A percentile compares a stretch with the other conserved stretches of the same genome.
Conservation (phyloP, 64 coral and sea anemone species). For the Pocillopora damicornis region DNA sequence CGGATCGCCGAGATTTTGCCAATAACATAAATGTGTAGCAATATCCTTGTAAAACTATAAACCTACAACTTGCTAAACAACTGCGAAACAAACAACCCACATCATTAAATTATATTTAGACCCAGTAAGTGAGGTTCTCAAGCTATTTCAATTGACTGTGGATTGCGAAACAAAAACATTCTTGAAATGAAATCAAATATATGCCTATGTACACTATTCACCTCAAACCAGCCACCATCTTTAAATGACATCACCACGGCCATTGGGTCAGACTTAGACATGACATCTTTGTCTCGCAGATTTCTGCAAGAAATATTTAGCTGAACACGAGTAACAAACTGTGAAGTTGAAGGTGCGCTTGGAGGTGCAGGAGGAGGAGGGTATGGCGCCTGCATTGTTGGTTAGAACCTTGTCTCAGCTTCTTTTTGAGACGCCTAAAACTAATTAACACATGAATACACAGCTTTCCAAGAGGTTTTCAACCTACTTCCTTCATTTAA, state of each 20-base stretch:
- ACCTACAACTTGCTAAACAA: no score
- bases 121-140: no score
- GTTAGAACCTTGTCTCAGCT: neutral
- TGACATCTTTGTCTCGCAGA: constrained; percentile 78
- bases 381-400: constrained; percentile 37
- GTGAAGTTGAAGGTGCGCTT: constrained; percentile 25
- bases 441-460: neutral
- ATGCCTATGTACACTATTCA: neutral
- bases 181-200: no score
- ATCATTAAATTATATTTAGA: no score
- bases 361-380: neutral
- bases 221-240: constrained; percentile 78
- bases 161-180: no score
- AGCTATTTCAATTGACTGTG: no score
- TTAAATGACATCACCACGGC: constrained; percentile 72
- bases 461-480: neutral
- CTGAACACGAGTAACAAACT: constrained; percentile 81
- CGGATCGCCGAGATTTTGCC: no score
- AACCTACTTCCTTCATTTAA: neutral
- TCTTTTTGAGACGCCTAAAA: neutral
- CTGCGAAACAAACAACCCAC: no score
- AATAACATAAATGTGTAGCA: no score
- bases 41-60: no score
- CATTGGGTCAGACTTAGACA: constrained; percentile 97
- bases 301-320: constrained; percentile 92